Conservation (phyloP, 2,888 invertebrate species). For the Dicyrtomina minuta region DNA sequence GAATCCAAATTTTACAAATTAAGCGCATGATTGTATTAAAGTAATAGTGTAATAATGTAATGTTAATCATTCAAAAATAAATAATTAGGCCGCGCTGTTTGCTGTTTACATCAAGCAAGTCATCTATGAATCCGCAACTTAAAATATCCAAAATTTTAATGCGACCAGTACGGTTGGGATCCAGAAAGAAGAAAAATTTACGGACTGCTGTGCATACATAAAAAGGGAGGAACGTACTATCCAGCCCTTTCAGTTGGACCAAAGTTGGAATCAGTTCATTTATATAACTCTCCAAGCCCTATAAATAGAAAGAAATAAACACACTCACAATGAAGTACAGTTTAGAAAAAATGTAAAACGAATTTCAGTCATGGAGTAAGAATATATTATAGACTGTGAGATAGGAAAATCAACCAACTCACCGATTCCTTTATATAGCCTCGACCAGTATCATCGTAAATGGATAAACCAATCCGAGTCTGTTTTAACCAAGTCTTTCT, state of each 20-base stretch:
- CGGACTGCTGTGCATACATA: constrained; percentile 91
- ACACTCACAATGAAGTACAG: background rate
- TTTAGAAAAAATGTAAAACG: background rate
- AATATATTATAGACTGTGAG: background rate
- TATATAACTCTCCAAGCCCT: constrained; percentile 94
- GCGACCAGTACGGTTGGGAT: constrained; percentile 81
- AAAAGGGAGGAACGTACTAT: constrained; percentile 91
- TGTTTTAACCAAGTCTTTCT: constrained; percentile 92
- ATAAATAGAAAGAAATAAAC: constrained; percentile 49
- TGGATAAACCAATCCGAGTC: constrained; percentile 86
- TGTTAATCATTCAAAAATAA: background rate
- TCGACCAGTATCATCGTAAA: constrained; percentile 91
- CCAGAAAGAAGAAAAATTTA: constrained; percentile 94
- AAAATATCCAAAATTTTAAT: constrained; percentile 89
- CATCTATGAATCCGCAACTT: constrained; percentile 87
- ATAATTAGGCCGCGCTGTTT: no score
- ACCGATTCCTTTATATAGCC: constrained; percentile 84
- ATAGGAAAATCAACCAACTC: constrained; percentile 50
- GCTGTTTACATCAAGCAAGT: constrained; percentile 81
- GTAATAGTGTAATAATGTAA: background rate
- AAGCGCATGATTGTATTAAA: no score
- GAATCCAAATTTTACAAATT: no score
- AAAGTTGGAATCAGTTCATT: constrained; percentile 88
- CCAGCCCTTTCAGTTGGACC: constrained; percentile 83
- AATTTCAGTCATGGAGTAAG: background rate